Conservation (phyloP, 1,140 invertebrate species). For the Heliconius nattereri region DNA sequence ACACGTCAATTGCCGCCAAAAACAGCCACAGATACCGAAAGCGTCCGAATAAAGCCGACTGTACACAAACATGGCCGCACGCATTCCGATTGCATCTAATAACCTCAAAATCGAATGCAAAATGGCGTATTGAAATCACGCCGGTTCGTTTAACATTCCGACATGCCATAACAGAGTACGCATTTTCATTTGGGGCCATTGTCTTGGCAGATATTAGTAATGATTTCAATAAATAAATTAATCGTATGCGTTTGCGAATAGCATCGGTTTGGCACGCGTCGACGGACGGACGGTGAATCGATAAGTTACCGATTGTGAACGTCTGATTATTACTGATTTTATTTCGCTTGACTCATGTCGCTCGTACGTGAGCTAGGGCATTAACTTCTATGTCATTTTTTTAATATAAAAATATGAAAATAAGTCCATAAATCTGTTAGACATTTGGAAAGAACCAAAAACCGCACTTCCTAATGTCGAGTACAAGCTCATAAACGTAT, state of each 20-base stretch:
- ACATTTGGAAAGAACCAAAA: neutral
- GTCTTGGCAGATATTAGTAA: slow-evolving; percentile 79
- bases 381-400: slow-evolving; percentile 70
- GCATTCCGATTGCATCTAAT: slow-evolving; percentile 79
- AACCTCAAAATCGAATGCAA: slow-evolving; percentile 80
- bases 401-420: slow-evolving; percentile 31
- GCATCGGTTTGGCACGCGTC: slow-evolving; percentile 76
- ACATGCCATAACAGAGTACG: slow-evolving; percentile 76
- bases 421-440: neutral
- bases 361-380: slow-evolving; percentile 67
- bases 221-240: slow-evolving; percentile 81
- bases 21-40: slow-evolving; percentile 51
- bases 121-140: slow-evolving; percentile 77
- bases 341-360: slow-evolving; percentile 70
- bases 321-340: slow-evolving; percentile 68
- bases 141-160: slow-evolving; percentile 76
- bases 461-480: neutral
- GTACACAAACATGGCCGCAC: slow-evolving; percentile 70
- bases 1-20: slow-evolving; percentile 69
- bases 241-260: slow-evolving; percentile 73
- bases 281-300: slow-evolving; percentile 66
- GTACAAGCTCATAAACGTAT: too few species aligned
- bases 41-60: slow-evolving; percentile 63
- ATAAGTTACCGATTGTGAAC: slow-evolving; percentile 67
- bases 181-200: slow-evolving; percentile 80